Evolutionary conservation across 2,797 vertebrate genomes (phyloP), one percentile per base, ranked within the genome.

Genomic region (Helostoma temminkii): DNA sequence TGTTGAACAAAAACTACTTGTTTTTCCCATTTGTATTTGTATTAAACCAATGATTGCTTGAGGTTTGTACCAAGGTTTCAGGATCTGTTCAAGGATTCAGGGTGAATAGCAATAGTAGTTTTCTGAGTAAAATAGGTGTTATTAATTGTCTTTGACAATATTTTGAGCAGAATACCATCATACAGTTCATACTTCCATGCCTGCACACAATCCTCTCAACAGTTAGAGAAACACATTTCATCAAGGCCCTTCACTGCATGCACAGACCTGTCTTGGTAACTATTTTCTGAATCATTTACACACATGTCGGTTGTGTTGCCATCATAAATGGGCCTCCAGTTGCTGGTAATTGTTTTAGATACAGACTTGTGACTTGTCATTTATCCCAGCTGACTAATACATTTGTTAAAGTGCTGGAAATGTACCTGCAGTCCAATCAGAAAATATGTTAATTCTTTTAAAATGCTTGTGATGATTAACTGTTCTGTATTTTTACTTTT

Each of bases 211-310:
- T 9, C 3, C n/a, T 41, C 24, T 49, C 21, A 12, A 37, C 7
- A 3, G 47, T 65, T 43, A 39, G n/a, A 75, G 5, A 49, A 42
- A 60, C 49, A 64, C 66, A 57, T 48, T 71, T 75, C 43, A 65
- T 84, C 76, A 83, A 85, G 88, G 83, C 56, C 83, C 86, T 88
- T 92, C 91, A 92, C 94, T 94, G 92, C 92, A 92, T 93, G 92
- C 90, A 92, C 90, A 84, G 82, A 89, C 80, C 59, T 72, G 69
- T 30, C 67, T 87, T 77, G 53, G 43, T 72, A 77, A 58, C 54
- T 43, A 69, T 25, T 18, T 62, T 42, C 36, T 71, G 24, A 62
- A 46, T 69, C 3, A 14, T 30, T 70, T 43, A 11, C 6, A 34
- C 16, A 46, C 37, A 8, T 50, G 50, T 50, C 59, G 46, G 41